Conservation (phyloP, 2,113 vertebrate genomes). For the Ceyx margarethae region DNA sequence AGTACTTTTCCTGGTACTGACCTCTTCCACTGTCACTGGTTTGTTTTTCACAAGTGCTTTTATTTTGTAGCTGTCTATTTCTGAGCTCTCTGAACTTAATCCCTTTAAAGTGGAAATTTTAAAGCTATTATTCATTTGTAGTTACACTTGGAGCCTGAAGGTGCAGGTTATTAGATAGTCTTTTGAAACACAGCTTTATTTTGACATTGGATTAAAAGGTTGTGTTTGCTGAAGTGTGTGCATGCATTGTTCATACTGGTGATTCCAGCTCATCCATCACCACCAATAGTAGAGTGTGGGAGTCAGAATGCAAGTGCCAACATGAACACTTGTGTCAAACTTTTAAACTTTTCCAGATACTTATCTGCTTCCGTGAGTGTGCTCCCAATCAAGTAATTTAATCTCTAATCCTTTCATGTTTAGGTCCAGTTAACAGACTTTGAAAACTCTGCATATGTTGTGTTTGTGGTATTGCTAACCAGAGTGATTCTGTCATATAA, state of each 20-base stretch:
- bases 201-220: background rate
- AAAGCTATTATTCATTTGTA: background rate
- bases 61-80: background rate
- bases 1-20: slow-evolving; percentile 3
- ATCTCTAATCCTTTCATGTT: background rate
- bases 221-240: background rate
- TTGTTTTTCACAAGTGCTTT: background rate
- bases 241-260: background rate
- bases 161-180: background rate
- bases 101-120: background rate
- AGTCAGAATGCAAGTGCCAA: background rate
- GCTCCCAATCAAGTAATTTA: background rate
- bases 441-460: slow-evolving; percentile 96
- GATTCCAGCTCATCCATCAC: background rate
- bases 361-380: background rate
- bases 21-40: background rate
- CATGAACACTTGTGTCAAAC: accelerated
- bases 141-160: background rate
- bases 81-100: slow-evolving; percentile 3
- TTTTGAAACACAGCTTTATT: background rate
- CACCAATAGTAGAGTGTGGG: background rate
- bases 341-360: background rate
- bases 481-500: slow-evolving; percentile 98
- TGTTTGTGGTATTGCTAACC: slow-evolving; percentile 95
- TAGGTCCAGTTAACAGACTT: slow-evolving; percentile 98